Evolutionary conservation across 2,113 vertebrate genomes (phyloP).

Genomic region (Geococcyx californianus): DNA sequence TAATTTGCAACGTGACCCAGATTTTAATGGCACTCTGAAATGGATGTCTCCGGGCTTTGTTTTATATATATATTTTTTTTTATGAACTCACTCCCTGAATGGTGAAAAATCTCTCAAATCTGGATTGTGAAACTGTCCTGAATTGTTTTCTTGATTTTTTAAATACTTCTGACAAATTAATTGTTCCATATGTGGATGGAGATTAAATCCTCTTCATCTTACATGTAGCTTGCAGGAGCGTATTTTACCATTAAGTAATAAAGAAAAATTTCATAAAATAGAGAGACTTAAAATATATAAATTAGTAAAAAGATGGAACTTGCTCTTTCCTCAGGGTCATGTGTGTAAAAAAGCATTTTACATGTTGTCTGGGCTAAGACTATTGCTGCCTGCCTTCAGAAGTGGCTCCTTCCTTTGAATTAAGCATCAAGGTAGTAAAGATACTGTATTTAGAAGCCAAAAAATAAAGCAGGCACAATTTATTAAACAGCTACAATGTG

Average conservation of each 20-base stretch:
- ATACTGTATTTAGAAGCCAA: conserved; percentile 28
- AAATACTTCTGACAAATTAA: background rate
- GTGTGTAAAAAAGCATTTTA: background rate
- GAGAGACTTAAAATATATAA: conserved; percentile 6
- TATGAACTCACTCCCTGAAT: background rate
- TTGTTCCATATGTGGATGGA: background rate
- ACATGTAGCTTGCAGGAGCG: background rate
- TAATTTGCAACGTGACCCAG: background rate
- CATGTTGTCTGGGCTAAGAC: background rate
- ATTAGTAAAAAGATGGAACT: conserved; percentile 8
- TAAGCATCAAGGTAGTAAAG: conserved; percentile 48
- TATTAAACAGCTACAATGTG: conserved; percentile 65
- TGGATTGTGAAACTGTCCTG: background rate
- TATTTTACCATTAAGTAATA: conserved; percentile 5
- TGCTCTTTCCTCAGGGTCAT: background rate
- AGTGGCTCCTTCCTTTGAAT: conserved; percentile 26
- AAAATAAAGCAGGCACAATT: conserved; percentile 61
- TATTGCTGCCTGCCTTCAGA: conserved; percentile 4
- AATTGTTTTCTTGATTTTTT: conserved; percentile 36
- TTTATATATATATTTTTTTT: background rate
- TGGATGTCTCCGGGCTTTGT: conserved; percentile 4
- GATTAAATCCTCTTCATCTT: background rate
- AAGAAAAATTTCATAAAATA: background rate
- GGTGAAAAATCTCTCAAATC: conserved; percentile 23
- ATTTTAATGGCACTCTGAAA: conserved; percentile 40